phyloP scores from a whole-genome alignment of 2,113 vertebrate genomes.

The Dolichotis patagonum region DNA sequence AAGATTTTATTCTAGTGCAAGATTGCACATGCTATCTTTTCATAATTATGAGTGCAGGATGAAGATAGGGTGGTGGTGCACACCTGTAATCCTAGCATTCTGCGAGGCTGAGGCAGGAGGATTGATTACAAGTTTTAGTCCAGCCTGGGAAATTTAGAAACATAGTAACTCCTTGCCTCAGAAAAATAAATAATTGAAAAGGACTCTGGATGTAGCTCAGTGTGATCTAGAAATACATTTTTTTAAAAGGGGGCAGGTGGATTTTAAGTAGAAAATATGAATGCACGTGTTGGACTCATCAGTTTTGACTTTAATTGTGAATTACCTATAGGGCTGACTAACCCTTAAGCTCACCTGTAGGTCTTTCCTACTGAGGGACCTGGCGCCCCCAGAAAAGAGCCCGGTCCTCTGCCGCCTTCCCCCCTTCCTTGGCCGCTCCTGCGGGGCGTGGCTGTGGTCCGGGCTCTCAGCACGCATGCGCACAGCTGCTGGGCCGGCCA shows the following conservation, averaged over 20 bases:
- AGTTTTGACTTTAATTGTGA: neutral
- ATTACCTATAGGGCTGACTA: neutral
- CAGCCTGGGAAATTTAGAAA: neutral
- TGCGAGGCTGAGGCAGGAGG: neutral
- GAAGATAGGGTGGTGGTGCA: no score
- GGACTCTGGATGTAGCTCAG: neutral
- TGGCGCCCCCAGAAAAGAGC: neutral
- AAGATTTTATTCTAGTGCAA: neutral
- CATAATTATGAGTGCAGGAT: no score
- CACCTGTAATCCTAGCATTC: neutral
- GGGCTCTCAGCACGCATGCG: neutral
- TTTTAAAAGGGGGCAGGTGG: neutral
- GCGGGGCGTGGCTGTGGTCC: rapidly evolving
- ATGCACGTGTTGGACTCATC: no score
- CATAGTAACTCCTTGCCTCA: neutral
- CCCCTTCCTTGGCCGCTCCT: rapidly evolving
- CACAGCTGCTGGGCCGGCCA: neutral
- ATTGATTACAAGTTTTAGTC: neutral
- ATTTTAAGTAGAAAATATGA: neutral
- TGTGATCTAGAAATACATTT: no score
- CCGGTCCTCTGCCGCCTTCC: neutral
- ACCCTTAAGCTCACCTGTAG: neutral
- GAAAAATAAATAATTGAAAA: neutral
- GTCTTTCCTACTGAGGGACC: neutral
- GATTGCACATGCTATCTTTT: neutral